These are phyloP conservation scores for Apogon talboti DNA, from an alignment of 2,797 vertebrate genomes.

Conservation along the genomic window DNA sequence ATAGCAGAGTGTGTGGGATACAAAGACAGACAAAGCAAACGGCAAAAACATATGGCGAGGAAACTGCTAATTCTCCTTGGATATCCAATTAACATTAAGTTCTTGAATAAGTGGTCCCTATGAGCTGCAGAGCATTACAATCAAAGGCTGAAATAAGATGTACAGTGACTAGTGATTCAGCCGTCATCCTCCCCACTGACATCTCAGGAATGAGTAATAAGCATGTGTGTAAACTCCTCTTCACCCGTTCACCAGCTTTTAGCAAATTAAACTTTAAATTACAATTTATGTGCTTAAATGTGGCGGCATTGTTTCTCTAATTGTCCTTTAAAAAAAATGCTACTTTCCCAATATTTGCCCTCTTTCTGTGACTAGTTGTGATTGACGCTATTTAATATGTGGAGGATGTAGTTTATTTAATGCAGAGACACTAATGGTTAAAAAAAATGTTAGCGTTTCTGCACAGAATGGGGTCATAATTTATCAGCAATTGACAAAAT, in stretches of 20 bases:
- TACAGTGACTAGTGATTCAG: conserved; percentile 53
- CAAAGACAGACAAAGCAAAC: conserved; percentile 47
- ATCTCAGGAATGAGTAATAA: conserved; percentile 53
- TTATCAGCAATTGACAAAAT: conserved; percentile 3
- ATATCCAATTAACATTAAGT: conserved; percentile 65
- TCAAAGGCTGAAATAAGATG: conserved; percentile 57
- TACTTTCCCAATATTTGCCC: conserved; percentile 17
- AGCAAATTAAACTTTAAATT: conserved; percentile 27
- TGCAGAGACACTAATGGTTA: too few relatives aligned
- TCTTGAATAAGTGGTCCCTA: conserved; percentile 60
- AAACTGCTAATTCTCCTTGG: conserved; percentile 59
- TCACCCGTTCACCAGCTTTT: conserved; percentile 20
- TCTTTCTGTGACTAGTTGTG: too few relatives aligned
- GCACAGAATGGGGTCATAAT: conserved; percentile 2
- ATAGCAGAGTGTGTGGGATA: conserved; percentile 26
- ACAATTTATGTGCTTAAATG: conserved; percentile 37
- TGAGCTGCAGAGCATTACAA: conserved; percentile 55
- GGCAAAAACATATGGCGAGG: conserved; percentile 66
- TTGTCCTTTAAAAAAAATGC: conserved; percentile 1
- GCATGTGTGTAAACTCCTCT: conserved; percentile 27
- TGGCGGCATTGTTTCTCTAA: conserved; percentile 30
- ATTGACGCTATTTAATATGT: too few relatives aligned
- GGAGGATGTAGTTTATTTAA: too few relatives aligned
- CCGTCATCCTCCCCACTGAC: conserved; percentile 44
- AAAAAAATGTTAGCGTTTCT: too few relatives aligned